These are phyloP conservation scores for Mesodorylaimus sp. DNA, from an alignment of 2,888 invertebrate species.

Conservation along the genomic window DNA sequence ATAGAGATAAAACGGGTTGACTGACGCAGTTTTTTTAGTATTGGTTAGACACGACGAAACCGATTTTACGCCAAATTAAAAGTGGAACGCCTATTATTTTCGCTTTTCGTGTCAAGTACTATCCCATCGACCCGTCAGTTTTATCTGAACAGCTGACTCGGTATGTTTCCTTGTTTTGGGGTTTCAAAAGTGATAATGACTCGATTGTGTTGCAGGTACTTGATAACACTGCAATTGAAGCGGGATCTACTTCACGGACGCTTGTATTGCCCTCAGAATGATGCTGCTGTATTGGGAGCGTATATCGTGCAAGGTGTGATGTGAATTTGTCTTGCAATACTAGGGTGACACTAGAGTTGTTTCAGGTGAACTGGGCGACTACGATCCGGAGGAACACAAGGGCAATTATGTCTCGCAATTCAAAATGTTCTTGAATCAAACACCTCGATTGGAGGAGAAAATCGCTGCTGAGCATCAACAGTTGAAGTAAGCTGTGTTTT, in stretches of 20 bases:
- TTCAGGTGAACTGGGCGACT: conserved; percentile 89
- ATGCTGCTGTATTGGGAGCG: conserved; percentile 66
- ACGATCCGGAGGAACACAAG: conserved; percentile 61
- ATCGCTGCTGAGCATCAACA: conserved; percentile 77
- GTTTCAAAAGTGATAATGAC: too few relatives aligned
- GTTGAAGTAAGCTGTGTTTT: too few relatives aligned
- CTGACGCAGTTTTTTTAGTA: conserved; percentile 55
- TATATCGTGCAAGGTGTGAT: conserved; percentile 84
- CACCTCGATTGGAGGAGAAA: conserved; percentile 70
- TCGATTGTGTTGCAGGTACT: too few relatives aligned
- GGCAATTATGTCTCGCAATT: conserved; percentile 70
- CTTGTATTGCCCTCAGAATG: conserved; percentile 59
- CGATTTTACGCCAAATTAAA: conserved; percentile 75
- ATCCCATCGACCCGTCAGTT: conserved; percentile 78
- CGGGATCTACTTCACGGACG: conserved; percentile 84
- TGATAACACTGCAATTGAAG: conserved; percentile 76
- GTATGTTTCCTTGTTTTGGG: too few relatives aligned
- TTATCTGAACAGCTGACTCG: conserved; percentile 81
- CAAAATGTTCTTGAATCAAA: conserved; percentile 75
- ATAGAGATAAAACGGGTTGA: too few relatives aligned
- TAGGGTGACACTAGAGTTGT: too few relatives aligned
- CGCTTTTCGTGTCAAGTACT: conserved; percentile 91
- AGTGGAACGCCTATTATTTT: conserved; percentile 77
- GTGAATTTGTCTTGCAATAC: too few relatives aligned
- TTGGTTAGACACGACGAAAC: conserved; percentile 77